A percentile compares a stretch with the other conserved stretches of the same genome.
Conservation (phyloP, 2,113 vertebrate species). For the Ciconia maguari region DNA sequence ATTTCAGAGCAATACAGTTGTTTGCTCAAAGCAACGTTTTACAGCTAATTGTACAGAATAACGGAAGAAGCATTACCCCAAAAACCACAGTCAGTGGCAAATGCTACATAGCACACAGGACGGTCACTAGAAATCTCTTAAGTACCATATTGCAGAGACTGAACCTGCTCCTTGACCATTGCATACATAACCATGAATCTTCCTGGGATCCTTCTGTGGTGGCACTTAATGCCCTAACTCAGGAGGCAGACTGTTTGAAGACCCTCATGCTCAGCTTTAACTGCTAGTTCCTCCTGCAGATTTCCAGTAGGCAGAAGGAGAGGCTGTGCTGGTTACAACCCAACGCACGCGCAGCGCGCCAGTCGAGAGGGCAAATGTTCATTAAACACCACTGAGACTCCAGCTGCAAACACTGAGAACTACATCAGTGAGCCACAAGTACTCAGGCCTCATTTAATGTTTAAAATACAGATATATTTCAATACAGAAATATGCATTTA, state of each 20-base stretch:
- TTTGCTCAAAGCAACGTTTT: background rate
- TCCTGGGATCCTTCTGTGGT: background rate
- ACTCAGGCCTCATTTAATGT: background rate
- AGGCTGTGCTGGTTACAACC: background rate
- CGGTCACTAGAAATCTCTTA: background rate
- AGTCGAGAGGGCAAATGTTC: background rate
- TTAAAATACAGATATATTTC: background rate
- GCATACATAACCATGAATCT: background rate
- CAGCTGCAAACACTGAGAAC: background rate
- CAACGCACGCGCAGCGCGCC: background rate
- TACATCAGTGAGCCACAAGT: background rate
- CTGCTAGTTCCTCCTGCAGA: background rate
- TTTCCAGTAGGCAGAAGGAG: background rate
- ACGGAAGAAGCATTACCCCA: background rate
- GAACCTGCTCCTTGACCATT: background rate
- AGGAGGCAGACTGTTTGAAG: background rate
- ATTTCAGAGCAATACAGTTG: background rate
- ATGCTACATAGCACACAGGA: rapidly evolving
- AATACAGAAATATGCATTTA: background rate
- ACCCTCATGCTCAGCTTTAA: background rate
- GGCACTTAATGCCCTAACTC: background rate
- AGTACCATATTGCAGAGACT: background rate
- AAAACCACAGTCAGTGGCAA: background rate
- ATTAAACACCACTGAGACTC: background rate
- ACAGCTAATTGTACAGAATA: background rate